Base-by-base conservation (phyloP, 92 coral and sea anemone species). In the Siderastrea radians region DNA sequence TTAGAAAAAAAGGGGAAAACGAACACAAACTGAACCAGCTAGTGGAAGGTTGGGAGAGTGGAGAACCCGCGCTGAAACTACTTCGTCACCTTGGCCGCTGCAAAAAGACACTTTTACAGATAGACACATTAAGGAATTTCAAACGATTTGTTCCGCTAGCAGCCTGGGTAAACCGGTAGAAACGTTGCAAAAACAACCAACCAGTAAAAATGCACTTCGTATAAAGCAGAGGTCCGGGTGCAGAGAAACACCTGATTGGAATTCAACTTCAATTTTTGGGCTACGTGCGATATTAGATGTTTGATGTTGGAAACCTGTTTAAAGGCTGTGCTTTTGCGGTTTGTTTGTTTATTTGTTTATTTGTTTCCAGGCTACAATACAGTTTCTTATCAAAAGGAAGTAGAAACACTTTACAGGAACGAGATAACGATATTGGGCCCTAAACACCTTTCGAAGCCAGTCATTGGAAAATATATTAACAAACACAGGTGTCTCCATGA, bases 331-430 rank as follows among this genome's bases (percentile, higher is more conserved):
- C 50, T 68, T 68, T 68, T 44, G 51, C n/a, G 73, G 53, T 45
- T 5, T 9, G 19, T 79, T 79, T 79, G 72, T 63, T 62, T 64
- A 67, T 75, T 52, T 75, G 80, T 58, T 75, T 58, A 67, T 75
- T 52, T 75, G 80, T 58, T 75, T 58, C 67, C 26, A 8, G 65
- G 38, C 4, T 58, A 15, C 50, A 43, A 16, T n/a, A 10, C 8
- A 57, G 80, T 75, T 45, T 58, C 66, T 57, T 3, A 61, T 61
- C 19, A 13, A 61, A 4, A 55, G 52, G 50, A 43, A 43, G 51
- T 57, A 0, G 17, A n/a, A n/a, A 8, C 65, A 13, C 49, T 19
- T 74, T 6, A 55, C 47, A 9, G 6, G 62, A 74, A 74, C 49
- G 17, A 38, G 12, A 48, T 2, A 15, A 3, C 53, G 49, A 77